phyloP scores from a whole-genome alignment of 2,797 vertebrate genomes.

The Cottoperca gobio region DNA sequence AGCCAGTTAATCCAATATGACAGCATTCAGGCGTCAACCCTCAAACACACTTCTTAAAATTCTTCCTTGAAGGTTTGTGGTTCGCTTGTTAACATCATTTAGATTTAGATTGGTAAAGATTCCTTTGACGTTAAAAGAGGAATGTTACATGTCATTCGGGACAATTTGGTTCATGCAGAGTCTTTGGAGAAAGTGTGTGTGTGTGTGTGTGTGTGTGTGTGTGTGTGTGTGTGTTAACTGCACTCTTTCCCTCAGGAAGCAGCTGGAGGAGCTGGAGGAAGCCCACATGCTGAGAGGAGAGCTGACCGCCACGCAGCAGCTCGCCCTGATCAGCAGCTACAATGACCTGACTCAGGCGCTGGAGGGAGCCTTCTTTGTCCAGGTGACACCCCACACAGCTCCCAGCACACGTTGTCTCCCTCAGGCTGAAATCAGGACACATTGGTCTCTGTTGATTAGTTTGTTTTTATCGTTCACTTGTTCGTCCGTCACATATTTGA shows the following conservation, averaged over 20 bases:
- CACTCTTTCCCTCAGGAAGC: conserved; percentile 82
- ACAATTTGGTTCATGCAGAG: neutral
- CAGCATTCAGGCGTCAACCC: neutral
- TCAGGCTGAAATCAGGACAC: neutral
- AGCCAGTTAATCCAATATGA: neutral
- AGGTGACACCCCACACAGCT: conserved; percentile 78
- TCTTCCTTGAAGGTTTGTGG: neutral
- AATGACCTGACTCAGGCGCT: conserved; percentile 86
- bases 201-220: conserved; percentile 14
- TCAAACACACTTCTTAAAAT: neutral
- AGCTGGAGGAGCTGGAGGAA: conserved; percentile 88
- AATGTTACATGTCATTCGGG: neutral
- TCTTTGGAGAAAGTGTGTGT: neutral
- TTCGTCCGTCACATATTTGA: neutral
- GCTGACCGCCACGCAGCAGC: conserved; percentile 83
- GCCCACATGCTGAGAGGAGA: conserved; percentile 88
- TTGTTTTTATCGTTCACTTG: neutral
- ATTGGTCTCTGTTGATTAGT: neutral
- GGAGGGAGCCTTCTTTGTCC: conserved; percentile 92
- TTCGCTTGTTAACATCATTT: neutral
- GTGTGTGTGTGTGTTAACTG: neutral
- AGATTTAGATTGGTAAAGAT: neutral
- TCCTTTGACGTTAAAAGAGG: neutral
- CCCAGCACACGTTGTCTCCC: neutral
- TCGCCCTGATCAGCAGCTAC: conserved; percentile 87